Conservation (phyloP, 2,888 invertebrate genomes). For the Latheticus oryzae region DNA sequence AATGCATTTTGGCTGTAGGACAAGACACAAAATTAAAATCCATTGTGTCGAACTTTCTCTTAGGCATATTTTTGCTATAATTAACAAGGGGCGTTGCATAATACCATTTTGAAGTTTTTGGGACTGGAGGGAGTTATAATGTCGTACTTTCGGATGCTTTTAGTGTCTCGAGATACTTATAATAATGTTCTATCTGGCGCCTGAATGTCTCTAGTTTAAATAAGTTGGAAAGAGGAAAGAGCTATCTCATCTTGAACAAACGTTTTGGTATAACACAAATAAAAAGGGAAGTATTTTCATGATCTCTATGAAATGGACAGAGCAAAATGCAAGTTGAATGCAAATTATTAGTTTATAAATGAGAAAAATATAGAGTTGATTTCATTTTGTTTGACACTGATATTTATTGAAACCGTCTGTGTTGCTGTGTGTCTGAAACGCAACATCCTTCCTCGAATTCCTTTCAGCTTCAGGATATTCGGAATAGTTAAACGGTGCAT, state of each 20-base stretch:
- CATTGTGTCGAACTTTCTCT: too few species aligned
- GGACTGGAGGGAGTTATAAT: background rate
- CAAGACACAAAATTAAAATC: too few species aligned
- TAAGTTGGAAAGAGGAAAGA: slow-evolving; percentile 10
- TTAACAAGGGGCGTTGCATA: slow-evolving; percentile 5
- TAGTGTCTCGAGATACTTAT: slow-evolving; percentile 27
- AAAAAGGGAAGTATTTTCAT: slow-evolving; percentile 12
- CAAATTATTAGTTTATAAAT: slow-evolving; percentile 1
- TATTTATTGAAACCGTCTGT: slow-evolving; percentile 1
- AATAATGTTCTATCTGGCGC: slow-evolving; percentile 31
- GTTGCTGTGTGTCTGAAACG: too few species aligned
- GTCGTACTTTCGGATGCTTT: slow-evolving; percentile 20
- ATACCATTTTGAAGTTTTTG: slow-evolving; percentile 1
- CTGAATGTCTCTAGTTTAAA: slow-evolving; percentile 27
- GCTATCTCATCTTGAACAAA: slow-evolving; percentile 22
- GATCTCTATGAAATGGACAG: background rate
- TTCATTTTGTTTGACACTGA: slow-evolving; percentile 1
- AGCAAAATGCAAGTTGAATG: background rate
- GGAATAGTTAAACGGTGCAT: slow-evolving; percentile 26
- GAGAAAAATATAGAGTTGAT: background rate
- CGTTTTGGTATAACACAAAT: slow-evolving; percentile 19
- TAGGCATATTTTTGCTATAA: slow-evolving; percentile 10
- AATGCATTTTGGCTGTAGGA: too few species aligned
- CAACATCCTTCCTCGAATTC: slow-evolving; percentile 11
- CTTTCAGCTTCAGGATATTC: slow-evolving; percentile 11